Conservation (phyloP, 2,113 vertebrate genomes). For the Coracopsis vasa region DNA sequence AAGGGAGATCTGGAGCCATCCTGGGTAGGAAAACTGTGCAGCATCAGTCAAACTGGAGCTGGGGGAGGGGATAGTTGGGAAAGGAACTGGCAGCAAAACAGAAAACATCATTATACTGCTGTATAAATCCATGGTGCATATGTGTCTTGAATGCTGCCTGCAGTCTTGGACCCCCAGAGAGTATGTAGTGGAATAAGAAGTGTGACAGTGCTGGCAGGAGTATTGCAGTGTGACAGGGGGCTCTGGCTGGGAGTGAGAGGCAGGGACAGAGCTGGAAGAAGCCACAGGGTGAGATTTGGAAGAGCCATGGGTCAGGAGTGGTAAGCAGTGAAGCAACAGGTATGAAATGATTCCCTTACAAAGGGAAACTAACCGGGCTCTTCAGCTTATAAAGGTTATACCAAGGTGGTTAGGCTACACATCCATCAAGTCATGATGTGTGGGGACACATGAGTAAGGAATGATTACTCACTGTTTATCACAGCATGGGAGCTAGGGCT, state of each 20-base stretch:
- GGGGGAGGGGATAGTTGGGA: slow-evolving; percentile 18
- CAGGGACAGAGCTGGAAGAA: neutral
- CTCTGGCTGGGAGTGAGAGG: neutral
- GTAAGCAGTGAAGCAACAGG: neutral
- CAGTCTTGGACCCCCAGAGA: neutral
- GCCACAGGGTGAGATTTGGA: neutral
- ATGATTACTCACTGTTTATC: neutral
- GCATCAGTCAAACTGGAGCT: slow-evolving; percentile 16
- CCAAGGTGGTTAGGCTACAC: accelerated
- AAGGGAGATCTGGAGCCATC: slow-evolving; percentile 41
- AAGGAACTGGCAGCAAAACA: slow-evolving; percentile 58
- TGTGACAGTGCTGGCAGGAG: neutral
- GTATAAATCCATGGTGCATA: slow-evolving; percentile 15
- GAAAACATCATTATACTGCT: slow-evolving; percentile 61
- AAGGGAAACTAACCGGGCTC: neutral
- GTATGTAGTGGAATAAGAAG: neutral
- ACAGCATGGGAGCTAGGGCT: neutral
- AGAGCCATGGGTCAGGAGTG: neutral
- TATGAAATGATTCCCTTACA: neutral
- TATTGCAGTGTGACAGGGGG: neutral
- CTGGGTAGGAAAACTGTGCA: slow-evolving; percentile 26
- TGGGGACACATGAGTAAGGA: accelerated
- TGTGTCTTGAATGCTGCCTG: slow-evolving; percentile 27
- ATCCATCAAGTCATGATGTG: neutral
- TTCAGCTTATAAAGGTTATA: neutral